Percentiles rank a stretch among this genome's conserved stretches.
Evolutionary conservation across 1,140 invertebrate genomes (phyloP).

Genomic region (Latrodectus geometricus): DNA sequence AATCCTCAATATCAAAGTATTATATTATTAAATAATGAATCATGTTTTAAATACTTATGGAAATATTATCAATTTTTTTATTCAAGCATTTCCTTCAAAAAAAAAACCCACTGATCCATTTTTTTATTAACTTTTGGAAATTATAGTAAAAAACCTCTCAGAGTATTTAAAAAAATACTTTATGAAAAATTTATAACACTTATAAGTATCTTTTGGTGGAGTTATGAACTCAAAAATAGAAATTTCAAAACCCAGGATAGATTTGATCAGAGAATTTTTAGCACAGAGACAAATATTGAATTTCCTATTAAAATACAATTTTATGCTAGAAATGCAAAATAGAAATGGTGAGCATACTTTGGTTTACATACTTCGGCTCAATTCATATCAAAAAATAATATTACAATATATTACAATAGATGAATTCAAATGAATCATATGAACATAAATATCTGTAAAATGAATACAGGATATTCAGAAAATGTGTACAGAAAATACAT

Average conservation of each 20-base stretch:
- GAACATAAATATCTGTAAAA: not conserved
- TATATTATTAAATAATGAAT: too few relatives aligned
- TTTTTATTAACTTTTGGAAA: not conserved
- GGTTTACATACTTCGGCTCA: not conserved
- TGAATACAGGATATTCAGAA: not conserved
- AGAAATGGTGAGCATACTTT: not conserved
- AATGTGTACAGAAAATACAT: not conserved
- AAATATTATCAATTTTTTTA: too few relatives aligned
- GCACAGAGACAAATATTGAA: not conserved
- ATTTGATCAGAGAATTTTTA: not conserved
- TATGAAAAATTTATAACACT: conserved; percentile 3
- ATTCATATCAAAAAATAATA: conserved; percentile 15
- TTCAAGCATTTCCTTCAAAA: not conserved
- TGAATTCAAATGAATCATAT: not conserved
- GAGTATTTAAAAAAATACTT: not conserved
- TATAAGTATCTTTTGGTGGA: not conserved
- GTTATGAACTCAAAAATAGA: conserved; percentile 9
- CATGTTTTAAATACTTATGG: too few relatives aligned
- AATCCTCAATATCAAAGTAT: too few relatives aligned
- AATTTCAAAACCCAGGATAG: conserved; percentile 1
- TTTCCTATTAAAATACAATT: not conserved
- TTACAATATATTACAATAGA: not conserved
- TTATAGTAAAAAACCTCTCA: not conserved
- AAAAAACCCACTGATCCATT: conserved; percentile 5
- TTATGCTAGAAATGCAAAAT: not conserved